These are phyloP conservation scores for Ctenopoma kingsleyae DNA, from an alignment of 2,797 vertebrate genomes.

Conservation along the genomic window DNA sequence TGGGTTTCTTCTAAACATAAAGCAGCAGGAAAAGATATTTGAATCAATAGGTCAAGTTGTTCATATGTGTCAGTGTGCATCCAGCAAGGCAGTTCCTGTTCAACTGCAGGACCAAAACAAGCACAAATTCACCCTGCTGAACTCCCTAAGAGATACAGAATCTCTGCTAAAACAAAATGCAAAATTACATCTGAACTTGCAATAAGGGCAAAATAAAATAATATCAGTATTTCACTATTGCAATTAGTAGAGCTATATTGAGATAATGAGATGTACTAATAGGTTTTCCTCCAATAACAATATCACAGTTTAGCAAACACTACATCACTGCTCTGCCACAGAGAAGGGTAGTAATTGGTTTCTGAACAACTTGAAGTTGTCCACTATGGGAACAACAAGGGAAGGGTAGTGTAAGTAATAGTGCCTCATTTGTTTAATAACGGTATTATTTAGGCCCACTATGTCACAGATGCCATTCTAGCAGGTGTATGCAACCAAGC, in stretches of 20 bases:
- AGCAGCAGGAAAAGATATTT: neutral
- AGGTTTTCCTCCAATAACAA: neutral
- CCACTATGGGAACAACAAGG: neutral
- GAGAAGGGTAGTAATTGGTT: neutral
- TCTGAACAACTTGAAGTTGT: neutral
- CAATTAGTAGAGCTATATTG: neutral
- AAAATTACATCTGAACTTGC: too few relatives aligned
- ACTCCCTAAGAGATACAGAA: neutral
- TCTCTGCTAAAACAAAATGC: neutral
- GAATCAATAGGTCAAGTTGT: neutral
- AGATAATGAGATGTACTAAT: neutral
- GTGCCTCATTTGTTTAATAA: conserved; percentile 10
- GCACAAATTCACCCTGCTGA: neutral
- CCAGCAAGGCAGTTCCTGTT: neutral
- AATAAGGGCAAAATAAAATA: too few relatives aligned
- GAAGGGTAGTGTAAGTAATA: neutral
- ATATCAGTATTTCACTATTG: neutral
- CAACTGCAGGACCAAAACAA: neutral
- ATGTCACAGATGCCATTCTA: neutral
- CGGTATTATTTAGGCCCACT: neutral
- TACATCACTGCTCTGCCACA: neutral
- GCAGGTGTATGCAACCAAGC: neutral
- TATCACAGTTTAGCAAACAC: neutral
- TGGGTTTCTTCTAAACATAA: neutral
- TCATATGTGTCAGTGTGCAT: neutral